Conservation (phyloP, 2,113 vertebrate species). For the Sakesphorus luctuosus region DNA sequence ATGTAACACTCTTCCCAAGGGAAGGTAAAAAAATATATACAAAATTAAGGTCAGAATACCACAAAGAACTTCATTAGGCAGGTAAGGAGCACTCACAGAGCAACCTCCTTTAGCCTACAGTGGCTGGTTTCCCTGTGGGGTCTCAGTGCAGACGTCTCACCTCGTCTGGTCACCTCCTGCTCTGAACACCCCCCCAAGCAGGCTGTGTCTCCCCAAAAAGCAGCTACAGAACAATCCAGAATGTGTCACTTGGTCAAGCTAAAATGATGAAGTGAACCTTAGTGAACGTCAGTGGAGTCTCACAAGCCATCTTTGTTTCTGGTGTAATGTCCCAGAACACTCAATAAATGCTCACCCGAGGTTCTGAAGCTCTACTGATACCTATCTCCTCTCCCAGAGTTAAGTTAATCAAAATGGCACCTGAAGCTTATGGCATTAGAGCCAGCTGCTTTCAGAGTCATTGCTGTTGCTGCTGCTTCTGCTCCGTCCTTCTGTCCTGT, state of each 20-base stretch:
- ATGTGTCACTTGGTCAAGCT: background rate
- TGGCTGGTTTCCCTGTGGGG: background rate
- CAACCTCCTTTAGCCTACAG: background rate
- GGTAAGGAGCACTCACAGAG: background rate
- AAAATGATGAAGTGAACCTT: background rate
- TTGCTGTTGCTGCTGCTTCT: background rate
- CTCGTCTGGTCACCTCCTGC: background rate
- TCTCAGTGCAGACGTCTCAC: background rate
- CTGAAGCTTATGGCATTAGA: background rate
- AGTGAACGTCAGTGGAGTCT: background rate
- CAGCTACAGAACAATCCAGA: background rate
- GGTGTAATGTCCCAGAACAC: background rate
- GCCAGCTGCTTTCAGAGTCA: background rate
- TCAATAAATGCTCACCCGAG: background rate
- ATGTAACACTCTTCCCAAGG: background rate
- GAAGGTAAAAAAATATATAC: background rate
- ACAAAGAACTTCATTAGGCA: background rate
- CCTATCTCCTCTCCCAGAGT: background rate
- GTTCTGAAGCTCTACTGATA: background rate
- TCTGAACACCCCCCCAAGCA: background rate
- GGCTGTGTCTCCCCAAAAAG: background rate
- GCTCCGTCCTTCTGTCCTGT: background rate
- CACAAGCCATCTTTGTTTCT: background rate
- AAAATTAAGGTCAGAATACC: slow-evolving; percentile 4
- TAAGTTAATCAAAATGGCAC: background rate